Evolutionary conservation across 2,888 invertebrate species (phyloP).

Genomic region (Ceratothoa steindachneri): DNA sequence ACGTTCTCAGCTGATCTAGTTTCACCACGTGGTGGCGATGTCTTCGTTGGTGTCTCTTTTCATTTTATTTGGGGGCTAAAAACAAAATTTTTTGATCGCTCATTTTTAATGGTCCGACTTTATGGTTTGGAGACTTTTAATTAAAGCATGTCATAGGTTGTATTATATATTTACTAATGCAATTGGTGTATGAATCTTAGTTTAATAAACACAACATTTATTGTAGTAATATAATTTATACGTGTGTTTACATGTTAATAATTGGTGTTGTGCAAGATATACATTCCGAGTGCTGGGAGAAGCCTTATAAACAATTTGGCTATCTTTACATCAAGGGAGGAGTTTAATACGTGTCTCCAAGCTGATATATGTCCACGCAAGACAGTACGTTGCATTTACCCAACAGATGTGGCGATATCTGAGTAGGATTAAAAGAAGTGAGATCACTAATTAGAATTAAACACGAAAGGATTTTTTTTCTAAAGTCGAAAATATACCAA

Average conservation of each 20-base stretch:
- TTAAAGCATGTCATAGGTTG: no score
- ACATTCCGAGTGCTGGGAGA: no score
- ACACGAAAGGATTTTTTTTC: neutral
- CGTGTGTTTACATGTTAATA: neutral
- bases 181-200: no score
- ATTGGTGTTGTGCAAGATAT: neutral
- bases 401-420: neutral
- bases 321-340: constrained; percentile 1
- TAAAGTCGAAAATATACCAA: neutral
- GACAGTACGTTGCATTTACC: neutral
- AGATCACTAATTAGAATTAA: neutral
- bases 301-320: neutral
- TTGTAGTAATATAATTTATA: neutral
- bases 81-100: no score
- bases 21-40: no score
- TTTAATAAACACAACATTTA: neutral
- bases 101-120: no score
- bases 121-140: no score
- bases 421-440: neutral
- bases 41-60: no score
- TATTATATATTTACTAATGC: no score
- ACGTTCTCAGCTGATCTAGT: no score
- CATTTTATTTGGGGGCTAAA: no score
- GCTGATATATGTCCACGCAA: neutral
- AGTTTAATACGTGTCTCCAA: neutral